Base-by-base conservation (phyloP, 2,888 invertebrate species). In the Pteria penguin region DNA sequence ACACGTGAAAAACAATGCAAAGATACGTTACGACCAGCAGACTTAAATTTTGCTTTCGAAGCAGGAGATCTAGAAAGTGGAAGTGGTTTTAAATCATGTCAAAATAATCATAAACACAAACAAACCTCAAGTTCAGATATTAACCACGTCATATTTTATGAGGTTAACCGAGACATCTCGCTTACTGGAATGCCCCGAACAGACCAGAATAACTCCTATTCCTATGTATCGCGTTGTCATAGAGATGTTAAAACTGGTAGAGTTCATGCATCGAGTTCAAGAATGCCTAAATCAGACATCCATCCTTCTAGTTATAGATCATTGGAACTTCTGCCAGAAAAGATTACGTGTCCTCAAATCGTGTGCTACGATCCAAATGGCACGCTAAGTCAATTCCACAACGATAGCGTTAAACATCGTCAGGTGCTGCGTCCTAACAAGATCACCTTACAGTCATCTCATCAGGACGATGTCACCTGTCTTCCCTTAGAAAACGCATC, bases 351-450 rank as follows among this genome's bases (percentile, higher is more conserved):
- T 57, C 68, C 68, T 0, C 45, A 66, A n/a, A 4, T 33, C 22
- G 31, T 45, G 8, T n/a, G 29, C 18, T 66, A 26, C 18, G 45
- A 18, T n/a, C 29, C 27, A 4, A 45, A 45, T 2, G 52, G 54
- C 5, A 24, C 29, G 24, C 29, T 29, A 24, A 29, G 31, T 55
- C 29, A 14, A 32, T 31, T 52, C 11, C n/a, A 32, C n/a, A 11
- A 29, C 4, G 68, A 68, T n/a, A 33, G 68, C 32, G 32, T 55
- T 22, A n/a, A 29, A 4, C 55, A 68, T 31, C 55, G 68, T 5
- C 27, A 57, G 32, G 32, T 68, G 18, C 68, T 68, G 52, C 18
- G 68, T 18, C 68, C 68, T 22, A 68, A 57, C 33, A 68, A 68
- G 57, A 57, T 68, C 4, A 68, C 68, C n/a, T 27, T 68, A 0